Evolutionary conservation across 2,113 vertebrate species (phyloP), one percentile per base, ranked within the genome.

Genomic region (Salvelinus namaycush): DNA sequence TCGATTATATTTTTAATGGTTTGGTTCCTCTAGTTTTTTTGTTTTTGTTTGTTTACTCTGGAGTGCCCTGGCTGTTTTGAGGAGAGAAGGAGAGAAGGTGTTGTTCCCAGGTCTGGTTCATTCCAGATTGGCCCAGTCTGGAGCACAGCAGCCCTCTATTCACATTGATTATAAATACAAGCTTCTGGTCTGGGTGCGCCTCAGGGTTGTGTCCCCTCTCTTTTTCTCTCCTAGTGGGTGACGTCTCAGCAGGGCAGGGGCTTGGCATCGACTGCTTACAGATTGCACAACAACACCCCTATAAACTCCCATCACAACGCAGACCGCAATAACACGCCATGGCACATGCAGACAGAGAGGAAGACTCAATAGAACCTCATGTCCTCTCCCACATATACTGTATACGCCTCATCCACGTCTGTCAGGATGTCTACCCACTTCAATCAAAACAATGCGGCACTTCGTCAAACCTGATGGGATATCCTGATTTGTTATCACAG

Each of bases 381-480:
- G 84, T 90, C 80, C 87, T 82, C 81, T 89, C 83, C 87, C 79
- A 34, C 34, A 34, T 34, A 69, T 84, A 70, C 74, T 79, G 81
- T 49, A 5, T 78, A 66, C 14, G 51, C 26, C 3, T 75, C n/a
- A 51, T 34, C 51, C 67, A 77, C 16, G 82, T 88, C 90, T 86
- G 79, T 89, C 87, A 90, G 89, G 88, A 91, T 90, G 89, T 76
- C 89, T 92, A 85, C 87, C 91, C 89, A 92, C 91, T 92, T 92
- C 76, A 90, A 84, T 83, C 81, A 78, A 87, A 91, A 92, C 90
- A 91, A 91, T 92, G 81, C 90, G 77, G 80, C 79, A 83, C 84
- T 88, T 84, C 59, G 79, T 89, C 88, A 89, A 80, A 79, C 79
- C 80, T 86, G 86, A 83, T 91, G 89, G 91, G 90, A 91, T 90